Percentiles rank a stretch among this genome's conserved stretches.
Evolutionary conservation across 2,888 invertebrate genomes (phyloP).

Genomic region (Antitype chi): DNA sequence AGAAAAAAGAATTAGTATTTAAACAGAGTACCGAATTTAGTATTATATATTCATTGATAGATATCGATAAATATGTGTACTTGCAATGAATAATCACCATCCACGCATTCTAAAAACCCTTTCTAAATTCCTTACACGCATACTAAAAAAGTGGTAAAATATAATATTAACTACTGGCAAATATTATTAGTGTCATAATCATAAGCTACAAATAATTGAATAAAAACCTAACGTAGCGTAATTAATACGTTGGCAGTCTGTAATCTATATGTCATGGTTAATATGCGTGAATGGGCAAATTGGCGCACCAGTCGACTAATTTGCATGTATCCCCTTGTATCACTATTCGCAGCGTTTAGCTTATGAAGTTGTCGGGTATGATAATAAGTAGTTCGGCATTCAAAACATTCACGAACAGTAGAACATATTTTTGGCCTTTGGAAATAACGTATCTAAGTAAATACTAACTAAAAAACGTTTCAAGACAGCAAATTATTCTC

Average conservation of each 20-base stretch:
- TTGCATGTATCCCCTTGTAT: constrained; percentile 28
- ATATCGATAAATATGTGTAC: not conserved
- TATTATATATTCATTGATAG: not conserved
- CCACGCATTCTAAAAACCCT: no score
- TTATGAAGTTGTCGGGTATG: not conserved
- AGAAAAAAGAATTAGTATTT: not conserved
- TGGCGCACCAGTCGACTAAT: constrained; percentile 24
- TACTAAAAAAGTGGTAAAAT: no score
- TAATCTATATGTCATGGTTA: constrained; percentile 31
- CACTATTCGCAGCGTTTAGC: constrained; percentile 14
- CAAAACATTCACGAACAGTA: constrained; percentile 1
- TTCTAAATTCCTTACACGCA: no score
- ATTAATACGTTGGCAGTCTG: constrained; percentile 19
- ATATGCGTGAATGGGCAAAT: constrained; percentile 25
- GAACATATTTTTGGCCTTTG: not conserved
- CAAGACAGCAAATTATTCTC: not conserved
- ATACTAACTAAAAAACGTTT: not conserved
- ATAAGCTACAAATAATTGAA: constrained; percentile 20
- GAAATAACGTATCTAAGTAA: not conserved
- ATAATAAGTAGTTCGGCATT: not conserved
- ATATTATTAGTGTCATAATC: not conserved
- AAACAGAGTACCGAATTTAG: constrained; percentile 15
- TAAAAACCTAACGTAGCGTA: constrained; percentile 6
- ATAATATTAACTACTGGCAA: not conserved
- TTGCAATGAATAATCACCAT: not conserved